Percentiles rank a stretch among this genome's conserved stretches.
Evolutionary conservation across 2,797 vertebrate genomes (phyloP).

Genomic region (Brachymystax lenok): DNA sequence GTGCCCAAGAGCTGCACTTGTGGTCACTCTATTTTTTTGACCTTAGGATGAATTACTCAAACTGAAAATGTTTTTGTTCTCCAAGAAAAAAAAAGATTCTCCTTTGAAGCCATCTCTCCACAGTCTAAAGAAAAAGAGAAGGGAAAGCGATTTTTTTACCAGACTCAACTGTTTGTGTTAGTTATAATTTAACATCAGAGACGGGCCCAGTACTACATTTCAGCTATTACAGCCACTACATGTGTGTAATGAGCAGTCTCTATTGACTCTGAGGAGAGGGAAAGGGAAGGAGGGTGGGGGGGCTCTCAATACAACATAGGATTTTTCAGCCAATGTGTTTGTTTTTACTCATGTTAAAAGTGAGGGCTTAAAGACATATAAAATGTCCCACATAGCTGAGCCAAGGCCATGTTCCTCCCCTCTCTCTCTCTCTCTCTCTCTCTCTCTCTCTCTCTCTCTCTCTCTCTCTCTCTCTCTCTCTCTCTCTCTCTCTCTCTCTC

Average conservation of each 20-base stretch:
- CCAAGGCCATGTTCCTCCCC: constrained; percentile 74
- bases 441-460: constrained; percentile 58
- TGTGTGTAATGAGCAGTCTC: constrained; percentile 74
- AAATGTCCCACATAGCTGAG: constrained; percentile 76
- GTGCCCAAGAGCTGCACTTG: constrained; percentile 70
- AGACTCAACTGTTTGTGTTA: constrained; percentile 73
- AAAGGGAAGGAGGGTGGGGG: constrained; percentile 40
- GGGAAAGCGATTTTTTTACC: constrained; percentile 62
- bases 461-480: no score
- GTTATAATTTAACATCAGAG: constrained; percentile 77
- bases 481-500: constrained; percentile 44
- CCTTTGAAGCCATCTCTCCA: constrained; percentile 54
- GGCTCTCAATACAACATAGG: constrained; percentile 68
- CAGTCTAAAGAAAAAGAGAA: constrained; percentile 21
- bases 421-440: constrained; percentile 67
- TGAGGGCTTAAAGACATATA: constrained; percentile 80
- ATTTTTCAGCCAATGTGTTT: constrained; percentile 78
- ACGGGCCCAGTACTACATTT: constrained; percentile 72
- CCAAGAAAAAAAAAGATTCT: constrained; percentile 37
- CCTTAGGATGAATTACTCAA: constrained; percentile 66
- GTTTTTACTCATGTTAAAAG: constrained; percentile 80
- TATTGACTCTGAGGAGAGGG: constrained; percentile 71
- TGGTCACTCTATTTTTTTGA: constrained; percentile 66
- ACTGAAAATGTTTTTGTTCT: constrained; percentile 69
- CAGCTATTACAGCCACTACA: constrained; percentile 77